A percentile compares a stretch with the other conserved stretches of the same genome.
Evolutionary conservation across 2,797 vertebrate species (phyloP).

Genomic region (Linurgus olivaceus): DNA sequence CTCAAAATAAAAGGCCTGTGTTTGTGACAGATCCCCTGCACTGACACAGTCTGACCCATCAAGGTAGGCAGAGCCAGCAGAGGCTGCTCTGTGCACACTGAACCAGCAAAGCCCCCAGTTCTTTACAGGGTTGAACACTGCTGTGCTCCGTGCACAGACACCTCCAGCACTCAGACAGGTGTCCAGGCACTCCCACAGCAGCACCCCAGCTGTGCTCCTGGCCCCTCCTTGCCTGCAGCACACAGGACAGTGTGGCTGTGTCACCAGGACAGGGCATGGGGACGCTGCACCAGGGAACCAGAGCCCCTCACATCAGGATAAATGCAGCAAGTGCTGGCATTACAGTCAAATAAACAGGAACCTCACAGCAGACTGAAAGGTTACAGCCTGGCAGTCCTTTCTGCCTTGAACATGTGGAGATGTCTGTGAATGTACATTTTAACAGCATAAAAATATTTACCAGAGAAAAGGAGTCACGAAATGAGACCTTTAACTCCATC

Average conservation of each 20-base stretch:
- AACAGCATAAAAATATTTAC: not conserved
- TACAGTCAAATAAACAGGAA: not conserved
- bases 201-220: not conserved
- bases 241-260: not conserved
- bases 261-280: not conserved
- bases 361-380: not conserved
- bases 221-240: not conserved
- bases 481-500: not conserved
- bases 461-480: not conserved
- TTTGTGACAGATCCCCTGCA: not conserved
- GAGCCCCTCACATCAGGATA: not conserved
- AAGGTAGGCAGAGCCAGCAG: rapidly evolving
- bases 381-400: not conserved
- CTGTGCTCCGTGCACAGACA: not conserved
- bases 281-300: rapidly evolving
- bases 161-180: not conserved
- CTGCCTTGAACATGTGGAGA: not conserved
- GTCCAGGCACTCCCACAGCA: rapidly evolving
- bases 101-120: not conserved
- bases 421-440: not conserved
- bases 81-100: not conserved
- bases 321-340: not conserved
- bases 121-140: not conserved
- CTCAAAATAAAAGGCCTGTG: not conserved
- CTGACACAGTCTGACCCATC: not conserved